Evolutionary conservation across 2,113 vertebrate species (phyloP), one percentile per base, ranked within the genome.

Genomic region (Ranitomeya variabilis): DNA sequence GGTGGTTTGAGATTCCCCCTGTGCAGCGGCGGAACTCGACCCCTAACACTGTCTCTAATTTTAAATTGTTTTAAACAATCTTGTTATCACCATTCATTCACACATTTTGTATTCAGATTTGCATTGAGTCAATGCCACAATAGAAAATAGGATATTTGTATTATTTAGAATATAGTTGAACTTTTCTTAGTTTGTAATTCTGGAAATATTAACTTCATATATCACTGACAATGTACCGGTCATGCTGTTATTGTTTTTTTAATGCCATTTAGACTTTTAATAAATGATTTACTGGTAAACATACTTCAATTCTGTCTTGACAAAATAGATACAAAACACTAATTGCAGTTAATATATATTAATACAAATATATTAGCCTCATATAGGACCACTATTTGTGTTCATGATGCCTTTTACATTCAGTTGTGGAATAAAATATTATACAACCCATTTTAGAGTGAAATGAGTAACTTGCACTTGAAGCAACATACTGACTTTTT

Each of bases 181-280:
- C 37, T 67, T 84, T 78, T 89, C 16, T 67, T 66, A 57, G 73
- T 26, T 37, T 54, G 16, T 59, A 55, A 80, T 78, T 54, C 45
- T 57, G 71, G 57, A 59, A 88, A 83, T 77, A 66, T 23, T 80
- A 37, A 51, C 69, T 77, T 74, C 57, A 82, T 82, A 82, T 54
- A 88, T 83, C 80, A 83, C 57, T 83, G 80, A 82, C 51, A 69
- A 59, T 57, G 26, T 76, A 76, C 13, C 15, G 73, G 18, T 26
- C 10, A 54, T 69, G 12, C 31, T 62, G 69, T 74, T 87, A 77
- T 88, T 83, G 31, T 60, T 76, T 76, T 31, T 45, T 54, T 73
- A 87, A 74, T 87, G 55, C 64, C 79, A 82, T 57, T 52, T 82
- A 60, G 13, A 23, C 9, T 74, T 86, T 82, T 52, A 73, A 59